These are phyloP conservation scores for Cybosia mesomella DNA, from an alignment of 2,888 invertebrate genomes.

Conservation along the genomic window DNA sequence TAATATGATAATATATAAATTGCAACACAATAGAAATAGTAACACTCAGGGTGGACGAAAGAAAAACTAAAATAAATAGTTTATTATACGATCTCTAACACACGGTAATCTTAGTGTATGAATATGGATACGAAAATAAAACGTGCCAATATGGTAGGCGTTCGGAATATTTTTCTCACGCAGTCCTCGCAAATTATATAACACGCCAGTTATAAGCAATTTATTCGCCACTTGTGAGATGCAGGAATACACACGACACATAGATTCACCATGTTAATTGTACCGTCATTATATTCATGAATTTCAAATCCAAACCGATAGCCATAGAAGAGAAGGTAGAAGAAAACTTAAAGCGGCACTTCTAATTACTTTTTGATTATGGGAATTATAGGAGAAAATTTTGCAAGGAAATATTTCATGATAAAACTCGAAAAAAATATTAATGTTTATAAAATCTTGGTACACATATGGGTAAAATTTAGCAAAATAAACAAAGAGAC, in stretches of 20 bases:
- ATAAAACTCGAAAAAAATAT: too few relatives aligned
- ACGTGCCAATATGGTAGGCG: slow-evolving; percentile 63
- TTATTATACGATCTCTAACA: slow-evolving; percentile 36
- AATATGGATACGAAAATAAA: slow-evolving; percentile 71
- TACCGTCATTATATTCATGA: background rate
- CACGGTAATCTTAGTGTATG: slow-evolving; percentile 56
- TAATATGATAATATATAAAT: slow-evolving; percentile 16
- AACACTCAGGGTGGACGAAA: slow-evolving; percentile 11
- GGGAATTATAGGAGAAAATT: too few relatives aligned
- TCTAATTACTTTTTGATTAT: too few relatives aligned
- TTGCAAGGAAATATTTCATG: too few relatives aligned
- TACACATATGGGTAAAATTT: too few relatives aligned
- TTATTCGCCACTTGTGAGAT: slow-evolving; percentile 59
- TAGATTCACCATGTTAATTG: background rate
- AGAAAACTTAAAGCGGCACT: too few relatives aligned
- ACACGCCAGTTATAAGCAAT: slow-evolving; percentile 68
- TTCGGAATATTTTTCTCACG: slow-evolving; percentile 74
- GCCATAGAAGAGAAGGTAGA: too few relatives aligned
- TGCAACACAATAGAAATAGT: background rate
- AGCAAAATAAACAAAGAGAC: background rate
- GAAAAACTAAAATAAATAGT: slow-evolving; percentile 30
- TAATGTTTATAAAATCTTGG: too few relatives aligned
- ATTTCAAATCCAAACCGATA: too few relatives aligned
- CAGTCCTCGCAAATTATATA: slow-evolving; percentile 61
- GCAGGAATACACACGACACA: slow-evolving; percentile 22